These are phyloP conservation scores for Metellina segmentata DNA, from an alignment of 2,888 invertebrate species.

Conservation along the genomic window DNA sequence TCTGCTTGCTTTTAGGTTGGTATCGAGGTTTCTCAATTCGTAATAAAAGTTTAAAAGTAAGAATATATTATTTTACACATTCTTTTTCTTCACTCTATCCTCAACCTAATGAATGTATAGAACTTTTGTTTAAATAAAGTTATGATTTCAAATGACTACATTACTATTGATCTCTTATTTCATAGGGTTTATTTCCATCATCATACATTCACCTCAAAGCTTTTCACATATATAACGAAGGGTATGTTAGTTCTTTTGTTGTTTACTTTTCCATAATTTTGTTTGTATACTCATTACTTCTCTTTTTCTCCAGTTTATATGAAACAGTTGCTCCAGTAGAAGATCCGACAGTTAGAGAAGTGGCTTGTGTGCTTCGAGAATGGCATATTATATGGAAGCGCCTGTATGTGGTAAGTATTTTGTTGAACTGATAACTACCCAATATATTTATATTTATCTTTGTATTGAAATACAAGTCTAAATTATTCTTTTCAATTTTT, in stretches of 20 bases:
- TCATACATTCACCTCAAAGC: constrained; percentile 89
- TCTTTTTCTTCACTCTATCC: no score
- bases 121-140: no score
- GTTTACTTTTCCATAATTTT: background rate
- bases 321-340: constrained; percentile 88
- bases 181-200: constrained; percentile 90
- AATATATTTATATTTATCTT: no score
- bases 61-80: background rate
- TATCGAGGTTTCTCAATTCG: constrained; percentile 92
- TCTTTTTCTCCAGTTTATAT: constrained; percentile 82
- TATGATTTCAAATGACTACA: no score
- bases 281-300: background rate
- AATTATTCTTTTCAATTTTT: background rate
- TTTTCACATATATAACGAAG: constrained; percentile 91
- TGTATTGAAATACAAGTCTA: no score
- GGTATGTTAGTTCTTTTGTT: constrained; percentile 81
- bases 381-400: constrained; percentile 97
- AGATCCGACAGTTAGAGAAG: constrained; percentile 94
- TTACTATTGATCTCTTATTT: constrained; percentile 27
- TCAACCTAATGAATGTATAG: no score
- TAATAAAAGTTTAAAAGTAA: constrained; percentile 85
- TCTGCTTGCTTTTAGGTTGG: constrained; percentile 85
- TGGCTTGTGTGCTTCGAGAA: constrained; percentile 93
- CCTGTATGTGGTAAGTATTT: constrained; percentile 88
- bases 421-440: background rate